phyloP scores from a whole-genome alignment of 2,797 vertebrate species.

The Bucorvus abyssinicus region DNA sequence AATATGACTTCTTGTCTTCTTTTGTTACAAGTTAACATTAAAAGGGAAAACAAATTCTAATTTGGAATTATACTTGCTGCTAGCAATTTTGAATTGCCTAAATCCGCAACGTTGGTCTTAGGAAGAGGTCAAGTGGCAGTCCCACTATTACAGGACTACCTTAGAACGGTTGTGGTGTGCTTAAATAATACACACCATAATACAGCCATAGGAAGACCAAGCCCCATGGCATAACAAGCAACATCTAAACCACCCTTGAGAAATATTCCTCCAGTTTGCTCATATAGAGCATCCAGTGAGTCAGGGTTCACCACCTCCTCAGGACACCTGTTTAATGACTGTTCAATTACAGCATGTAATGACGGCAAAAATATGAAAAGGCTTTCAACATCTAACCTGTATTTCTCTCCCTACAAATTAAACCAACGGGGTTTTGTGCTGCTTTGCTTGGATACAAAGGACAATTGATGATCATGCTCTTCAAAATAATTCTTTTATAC shows the following conservation, averaged over 20 bases:
- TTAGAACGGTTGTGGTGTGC: neutral
- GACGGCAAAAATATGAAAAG: neutral
- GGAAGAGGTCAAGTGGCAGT: neutral
- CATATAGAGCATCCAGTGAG: fast-evolving
- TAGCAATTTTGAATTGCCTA: neutral
- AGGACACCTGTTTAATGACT: neutral
- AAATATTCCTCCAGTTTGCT: neutral
- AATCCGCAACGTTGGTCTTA: neutral
- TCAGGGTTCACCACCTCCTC: neutral
- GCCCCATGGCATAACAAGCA: neutral
- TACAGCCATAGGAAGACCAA: neutral
- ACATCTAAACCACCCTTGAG: neutral
- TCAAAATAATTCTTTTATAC: neutral
- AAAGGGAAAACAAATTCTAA: neutral
- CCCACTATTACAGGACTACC: neutral
- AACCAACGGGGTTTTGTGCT: neutral
- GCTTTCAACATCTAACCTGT: neutral
- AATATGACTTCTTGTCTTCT: neutral
- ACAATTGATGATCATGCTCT: neutral
- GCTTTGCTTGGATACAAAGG: neutral
- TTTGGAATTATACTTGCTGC: neutral
- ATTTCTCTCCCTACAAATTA: neutral
- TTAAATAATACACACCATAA: neutral
- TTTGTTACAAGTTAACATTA: neutral
- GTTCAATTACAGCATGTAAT: neutral